phyloP scores from a whole-genome alignment of 2,888 invertebrate genomes.

The Rotaria macrura region DNA sequence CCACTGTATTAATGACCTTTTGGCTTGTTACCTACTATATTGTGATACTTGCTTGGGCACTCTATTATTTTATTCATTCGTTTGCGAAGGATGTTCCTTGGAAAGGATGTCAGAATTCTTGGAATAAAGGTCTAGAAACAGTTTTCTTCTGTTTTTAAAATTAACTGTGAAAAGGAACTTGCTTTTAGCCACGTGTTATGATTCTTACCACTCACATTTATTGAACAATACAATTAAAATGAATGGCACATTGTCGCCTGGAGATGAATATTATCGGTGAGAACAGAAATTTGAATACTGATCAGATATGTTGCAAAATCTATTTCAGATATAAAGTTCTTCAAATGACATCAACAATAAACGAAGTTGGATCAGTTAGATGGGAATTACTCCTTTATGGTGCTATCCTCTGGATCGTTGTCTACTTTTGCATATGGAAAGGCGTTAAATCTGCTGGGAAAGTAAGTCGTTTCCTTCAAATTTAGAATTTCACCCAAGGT shows the following conservation, averaged over 20 bases:
- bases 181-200: neutral
- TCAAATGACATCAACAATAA: neutral
- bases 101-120: slow-evolving; percentile 46
- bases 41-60: slow-evolving; percentile 86
- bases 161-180: neutral
- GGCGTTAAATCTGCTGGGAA: neutral
- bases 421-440: neutral
- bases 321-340: neutral
- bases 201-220: neutral
- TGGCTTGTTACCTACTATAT: slow-evolving; percentile 65
- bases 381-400: neutral
- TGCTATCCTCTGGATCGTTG: neutral
- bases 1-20: neutral
- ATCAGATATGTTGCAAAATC: neutral
- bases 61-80: slow-evolving; percentile 42
- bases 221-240: neutral
- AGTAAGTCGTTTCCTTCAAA: neutral
- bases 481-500: too few relatives aligned
- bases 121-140: slow-evolving; percentile 41
- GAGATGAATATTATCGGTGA: neutral
- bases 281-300: neutral
- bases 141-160: neutral
- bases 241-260: neutral
- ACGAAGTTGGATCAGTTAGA: neutral
- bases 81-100: slow-evolving; percentile 47